These are phyloP conservation scores for Eulemur albifrons DNA, from an alignment of 2,797 vertebrate species.

Conservation along the genomic window DNA sequence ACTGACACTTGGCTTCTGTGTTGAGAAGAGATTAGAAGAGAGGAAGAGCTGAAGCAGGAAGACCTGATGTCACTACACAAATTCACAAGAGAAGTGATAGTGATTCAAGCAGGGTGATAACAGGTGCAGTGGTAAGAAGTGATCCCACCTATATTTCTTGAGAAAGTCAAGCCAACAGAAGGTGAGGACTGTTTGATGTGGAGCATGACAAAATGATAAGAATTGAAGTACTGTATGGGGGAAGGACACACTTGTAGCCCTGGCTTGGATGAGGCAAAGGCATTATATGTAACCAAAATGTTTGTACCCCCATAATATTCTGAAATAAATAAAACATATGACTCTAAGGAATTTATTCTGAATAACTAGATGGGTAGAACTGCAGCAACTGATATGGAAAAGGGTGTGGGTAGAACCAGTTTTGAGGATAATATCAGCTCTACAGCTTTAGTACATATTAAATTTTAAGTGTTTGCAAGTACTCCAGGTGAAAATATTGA, in stretches of 20 bases:
- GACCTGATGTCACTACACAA: neutral
- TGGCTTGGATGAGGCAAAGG: no score
- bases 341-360: neutral
- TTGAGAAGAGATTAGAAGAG: neutral
- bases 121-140: neutral
- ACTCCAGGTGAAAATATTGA: neutral
- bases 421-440: neutral
- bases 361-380: neutral
- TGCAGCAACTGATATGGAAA: neutral
- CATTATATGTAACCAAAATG: no score
- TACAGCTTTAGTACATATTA: neutral
- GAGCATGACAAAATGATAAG: neutral
- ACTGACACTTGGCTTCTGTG: neutral
- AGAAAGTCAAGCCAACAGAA: slow-evolving; percentile 20
- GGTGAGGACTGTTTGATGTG: neutral
- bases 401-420: neutral
- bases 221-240: neutral
- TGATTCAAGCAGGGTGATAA: neutral
- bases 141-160: neutral
- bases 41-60: neutral
- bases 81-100: neutral
- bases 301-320: no score
- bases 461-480: neutral
- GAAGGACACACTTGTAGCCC: no score
- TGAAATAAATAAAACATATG: neutral